Conservation (phyloP, 2,113 vertebrate species). For the Willisornis vidua region DNA sequence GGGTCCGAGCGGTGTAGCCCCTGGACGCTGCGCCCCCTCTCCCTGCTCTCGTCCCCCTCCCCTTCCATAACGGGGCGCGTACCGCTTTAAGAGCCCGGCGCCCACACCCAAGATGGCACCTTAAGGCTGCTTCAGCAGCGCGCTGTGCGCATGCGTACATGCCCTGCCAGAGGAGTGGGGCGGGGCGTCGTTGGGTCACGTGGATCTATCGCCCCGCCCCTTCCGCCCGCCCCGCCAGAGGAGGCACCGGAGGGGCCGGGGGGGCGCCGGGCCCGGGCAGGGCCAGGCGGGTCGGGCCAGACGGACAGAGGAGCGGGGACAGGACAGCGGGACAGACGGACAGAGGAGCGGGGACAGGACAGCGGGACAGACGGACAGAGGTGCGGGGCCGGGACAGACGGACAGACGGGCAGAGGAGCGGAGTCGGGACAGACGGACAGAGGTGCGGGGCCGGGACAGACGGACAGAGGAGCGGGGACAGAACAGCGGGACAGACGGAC, state of each 20-base stretch:
- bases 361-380: neutral
- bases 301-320: neutral
- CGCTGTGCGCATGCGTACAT: too few species aligned
- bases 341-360: neutral
- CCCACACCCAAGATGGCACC: conserved; percentile 25
- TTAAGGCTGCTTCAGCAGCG: too few species aligned
- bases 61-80: accelerated
- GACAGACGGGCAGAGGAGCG: neutral
- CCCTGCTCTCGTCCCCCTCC: accelerated
- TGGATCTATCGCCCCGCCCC: neutral
- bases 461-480: neutral
- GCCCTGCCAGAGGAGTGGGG: too few species aligned
- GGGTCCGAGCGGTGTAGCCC: neutral
- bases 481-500: too few species aligned
- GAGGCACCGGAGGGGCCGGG: neutral
- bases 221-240: neutral
- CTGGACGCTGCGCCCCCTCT: neutral
- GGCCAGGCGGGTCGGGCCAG: neutral
- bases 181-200: neutral
- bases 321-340: too few species aligned
- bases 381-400: neutral
- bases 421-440: too few species aligned
- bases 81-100: neutral
- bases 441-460: neutral
- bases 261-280: neutral